Conservation (phyloP, 2,888 invertebrate species). For the Falcaria lacertinaria region DNA sequence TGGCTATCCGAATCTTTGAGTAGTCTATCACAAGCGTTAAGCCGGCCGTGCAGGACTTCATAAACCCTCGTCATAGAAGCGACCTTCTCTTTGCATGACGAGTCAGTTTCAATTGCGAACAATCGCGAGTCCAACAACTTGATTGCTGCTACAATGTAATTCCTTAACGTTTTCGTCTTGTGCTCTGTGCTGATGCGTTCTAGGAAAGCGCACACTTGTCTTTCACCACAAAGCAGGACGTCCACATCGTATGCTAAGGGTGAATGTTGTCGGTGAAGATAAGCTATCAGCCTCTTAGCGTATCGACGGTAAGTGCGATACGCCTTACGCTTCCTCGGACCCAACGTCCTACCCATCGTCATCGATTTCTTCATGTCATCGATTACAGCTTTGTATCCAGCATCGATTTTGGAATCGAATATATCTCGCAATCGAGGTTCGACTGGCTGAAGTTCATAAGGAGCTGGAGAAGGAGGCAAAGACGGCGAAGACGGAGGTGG, state of each 20-base stretch:
- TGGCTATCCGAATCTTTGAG: slow-evolving; percentile 46
- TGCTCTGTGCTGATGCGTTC: slow-evolving; percentile 70
- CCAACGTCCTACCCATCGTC: slow-evolving; percentile 71
- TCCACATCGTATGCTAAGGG: slow-evolving; percentile 75
- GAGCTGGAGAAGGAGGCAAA: slow-evolving; percentile 65
- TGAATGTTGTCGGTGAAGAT: slow-evolving; percentile 71
- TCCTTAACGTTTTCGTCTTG: slow-evolving; percentile 71
- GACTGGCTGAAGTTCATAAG: slow-evolving; percentile 67
- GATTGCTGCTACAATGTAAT: slow-evolving; percentile 73
- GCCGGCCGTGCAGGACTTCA: slow-evolving; percentile 61
- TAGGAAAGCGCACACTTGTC: slow-evolving; percentile 69
- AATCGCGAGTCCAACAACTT: slow-evolving; percentile 71
- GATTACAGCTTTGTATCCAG: slow-evolving; percentile 76
- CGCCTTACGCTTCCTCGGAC: slow-evolving; percentile 67
- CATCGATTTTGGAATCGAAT: slow-evolving; percentile 73
- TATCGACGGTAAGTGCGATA: slow-evolving; percentile 73
- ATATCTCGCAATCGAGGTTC: slow-evolving; percentile 70
- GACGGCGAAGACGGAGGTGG: slow-evolving; percentile 72
- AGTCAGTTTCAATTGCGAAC: slow-evolving; percentile 74
- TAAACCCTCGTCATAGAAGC: slow-evolving; percentile 73
- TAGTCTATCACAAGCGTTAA: slow-evolving; percentile 68
- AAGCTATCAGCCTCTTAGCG: slow-evolving; percentile 70
- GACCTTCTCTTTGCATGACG: slow-evolving; percentile 72
- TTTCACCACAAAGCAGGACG: slow-evolving; percentile 67
- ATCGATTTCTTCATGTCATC: slow-evolving; percentile 78